Base-by-base conservation (phyloP, 1,140 invertebrate genomes). In the Drosophila mauritiana region DNA sequence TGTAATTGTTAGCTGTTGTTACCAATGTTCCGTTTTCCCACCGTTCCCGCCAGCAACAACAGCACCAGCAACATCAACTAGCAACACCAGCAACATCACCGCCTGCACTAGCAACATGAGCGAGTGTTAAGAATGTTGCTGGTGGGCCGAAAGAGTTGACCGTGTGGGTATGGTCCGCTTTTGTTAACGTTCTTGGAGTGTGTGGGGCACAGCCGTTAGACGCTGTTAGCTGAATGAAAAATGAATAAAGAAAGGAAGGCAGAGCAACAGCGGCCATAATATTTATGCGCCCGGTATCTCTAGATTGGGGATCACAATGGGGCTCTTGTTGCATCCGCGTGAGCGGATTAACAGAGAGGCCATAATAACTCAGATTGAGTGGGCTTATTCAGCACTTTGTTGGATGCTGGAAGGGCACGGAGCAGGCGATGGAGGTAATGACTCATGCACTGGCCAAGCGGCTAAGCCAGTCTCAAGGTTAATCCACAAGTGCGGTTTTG, bases 11-110 rank as follows among this genome's bases (percentile, higher is more conserved):
- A 72, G 61, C 78, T 68, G 67, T 61, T 61, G 74, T 72, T 69
- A 78, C 75, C 80, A 79, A 76, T 46, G 83, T 88, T 88, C 79
- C 83, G 43, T 42, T 73, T 61, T 52, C 79, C 62, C 37, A 62
- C 22, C 57, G 82, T 85, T 78, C 40, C 78, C 34, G 11, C 36
- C 39, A 43, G 27, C 68, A 65, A 49, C 37, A 58, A 27, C 39
- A 46, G 51, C 40, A 55, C 0, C 56, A 62, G n/a, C 56, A 45
- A 3, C 20, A 27, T 31, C 31, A 31, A 8, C 31, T 2, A 8
- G 37, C 59, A 62, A 12, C 36, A 25, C 1, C 17, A 39, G 34
- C 37, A 25, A 20, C 52, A 25, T 27, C 36, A 31, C 27, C 31
- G 49, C 49, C 17, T 17, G 17, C 31, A 36, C 15, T 10, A 51